Percentiles rank a stretch among this genome's conserved stretches.
phyloP scores from a whole-genome alignment of 1,140 invertebrate genomes.

The Mylabris phalerata region DNA sequence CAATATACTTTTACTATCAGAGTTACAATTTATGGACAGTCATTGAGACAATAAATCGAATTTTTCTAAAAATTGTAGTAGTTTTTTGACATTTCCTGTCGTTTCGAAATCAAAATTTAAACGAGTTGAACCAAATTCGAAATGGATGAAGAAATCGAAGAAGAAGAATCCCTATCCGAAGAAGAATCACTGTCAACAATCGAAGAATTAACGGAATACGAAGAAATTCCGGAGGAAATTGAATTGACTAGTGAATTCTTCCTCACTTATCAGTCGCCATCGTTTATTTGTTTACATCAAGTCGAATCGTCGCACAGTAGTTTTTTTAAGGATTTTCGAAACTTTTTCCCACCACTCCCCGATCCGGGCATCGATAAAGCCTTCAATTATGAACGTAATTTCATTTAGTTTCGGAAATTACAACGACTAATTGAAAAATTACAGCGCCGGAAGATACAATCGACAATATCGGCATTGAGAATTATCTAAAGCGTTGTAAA shows the following conservation, averaged over 20 bases:
- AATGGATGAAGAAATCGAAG: neutral
- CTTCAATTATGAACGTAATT: constrained; percentile 4
- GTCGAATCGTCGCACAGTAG: constrained; percentile 6
- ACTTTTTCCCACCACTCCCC: constrained; percentile 8
- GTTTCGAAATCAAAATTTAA: neutral
- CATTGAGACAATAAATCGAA: constrained; percentile 42
- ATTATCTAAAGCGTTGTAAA: constrained; percentile 41
- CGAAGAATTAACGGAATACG: neutral
- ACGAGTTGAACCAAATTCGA: neutral
- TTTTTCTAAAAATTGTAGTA: neutral
- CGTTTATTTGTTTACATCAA: constrained; percentile 11
- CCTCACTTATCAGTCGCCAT: constrained; percentile 2
- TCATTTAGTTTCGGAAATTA: neutral
- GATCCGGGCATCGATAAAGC: constrained; percentile 11
- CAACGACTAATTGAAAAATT: too few relatives aligned
- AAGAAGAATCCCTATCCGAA: neutral
- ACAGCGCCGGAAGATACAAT: constrained; percentile 32
- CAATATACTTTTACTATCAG: constrained; percentile 72
- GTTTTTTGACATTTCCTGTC: neutral
- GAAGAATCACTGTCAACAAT: neutral
- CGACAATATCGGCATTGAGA: constrained; percentile 39
- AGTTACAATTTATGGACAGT: constrained; percentile 84
- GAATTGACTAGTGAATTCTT: constrained; percentile 1
- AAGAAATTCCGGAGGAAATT: neutral
- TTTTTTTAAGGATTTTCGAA: neutral